These are phyloP conservation scores for Ligdia adustata DNA, from an alignment of 2,888 invertebrate species.

Conservation along the genomic window DNA sequence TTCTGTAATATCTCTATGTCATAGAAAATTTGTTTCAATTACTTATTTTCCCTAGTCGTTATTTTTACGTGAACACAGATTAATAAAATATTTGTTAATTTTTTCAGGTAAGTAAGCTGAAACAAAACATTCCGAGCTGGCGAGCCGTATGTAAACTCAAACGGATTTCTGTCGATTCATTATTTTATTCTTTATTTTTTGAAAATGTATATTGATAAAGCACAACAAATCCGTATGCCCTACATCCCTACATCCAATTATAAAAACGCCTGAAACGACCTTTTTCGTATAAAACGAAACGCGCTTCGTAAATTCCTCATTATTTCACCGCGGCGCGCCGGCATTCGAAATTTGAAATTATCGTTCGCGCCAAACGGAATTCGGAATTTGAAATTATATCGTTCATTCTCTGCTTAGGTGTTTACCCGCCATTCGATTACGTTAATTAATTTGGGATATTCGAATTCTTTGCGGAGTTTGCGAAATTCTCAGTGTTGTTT, in stretches of 20 bases:
- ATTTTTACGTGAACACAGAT: background rate
- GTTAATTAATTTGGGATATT: constrained; percentile 50
- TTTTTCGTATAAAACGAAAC: constrained; percentile 26
- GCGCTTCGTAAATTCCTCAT: constrained; percentile 30
- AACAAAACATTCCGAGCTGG: constrained; percentile 26
- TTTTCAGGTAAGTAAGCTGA: constrained; percentile 69
- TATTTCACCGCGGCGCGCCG: constrained; percentile 28
- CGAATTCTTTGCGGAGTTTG: constrained; percentile 45
- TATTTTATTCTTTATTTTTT: background rate
- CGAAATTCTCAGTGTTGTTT: constrained; percentile 47
- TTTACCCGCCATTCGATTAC: constrained; percentile 44
- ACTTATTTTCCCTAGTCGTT: too few relatives aligned
- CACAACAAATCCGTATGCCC: constrained; percentile 27
- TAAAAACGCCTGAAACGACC: constrained; percentile 24
- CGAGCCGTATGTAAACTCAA: constrained; percentile 39
- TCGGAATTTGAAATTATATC: constrained; percentile 32
- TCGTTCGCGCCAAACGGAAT: constrained; percentile 24
- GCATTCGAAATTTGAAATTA: constrained; percentile 31
- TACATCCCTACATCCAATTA: constrained; percentile 24
- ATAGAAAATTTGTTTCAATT: background rate
- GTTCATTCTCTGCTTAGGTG: constrained; percentile 33
- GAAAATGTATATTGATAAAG: constrained; percentile 24
- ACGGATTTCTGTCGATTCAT: background rate
- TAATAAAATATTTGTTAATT: constrained; percentile 35
- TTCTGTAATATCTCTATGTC: too few relatives aligned